phyloP scores from a whole-genome alignment of 2,797 vertebrate genomes.

The Bufotes viridis region DNA sequence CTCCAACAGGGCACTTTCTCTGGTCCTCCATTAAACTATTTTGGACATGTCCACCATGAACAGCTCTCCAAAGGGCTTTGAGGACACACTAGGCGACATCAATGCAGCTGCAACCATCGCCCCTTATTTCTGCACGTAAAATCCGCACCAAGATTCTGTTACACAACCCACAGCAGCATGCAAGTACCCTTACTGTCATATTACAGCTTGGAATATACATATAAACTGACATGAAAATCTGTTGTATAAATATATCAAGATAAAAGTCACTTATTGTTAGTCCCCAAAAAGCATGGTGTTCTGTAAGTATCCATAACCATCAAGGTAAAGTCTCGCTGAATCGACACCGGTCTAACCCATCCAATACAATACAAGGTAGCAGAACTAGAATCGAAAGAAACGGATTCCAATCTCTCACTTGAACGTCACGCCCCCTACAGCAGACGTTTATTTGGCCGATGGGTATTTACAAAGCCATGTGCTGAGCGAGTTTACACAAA shows the following conservation, averaged over 20 bases:
- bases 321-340: neutral
- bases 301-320: neutral
- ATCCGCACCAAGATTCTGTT: no score
- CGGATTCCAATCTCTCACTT: neutral
- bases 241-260: neutral
- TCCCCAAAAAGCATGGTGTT: neutral
- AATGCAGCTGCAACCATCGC: no score
- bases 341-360: neutral
- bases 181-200: no score
- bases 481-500: neutral
- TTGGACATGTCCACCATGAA: neutral
- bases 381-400: neutral
- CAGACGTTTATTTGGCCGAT: neutral
- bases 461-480: constrained; percentile 40
- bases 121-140: no score
- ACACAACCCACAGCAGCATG: no score
- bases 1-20: neutral
- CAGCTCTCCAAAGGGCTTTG: neutral
- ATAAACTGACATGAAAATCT: neutral
- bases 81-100: no score
- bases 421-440: constrained; percentile 28
- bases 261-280: neutral
- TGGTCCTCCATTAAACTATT: neutral
- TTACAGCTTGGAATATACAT: neutral
- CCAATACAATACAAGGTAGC: neutral